Evolutionary conservation across 1,140 invertebrate species (phyloP).

Genomic region (Drosophila ironensis): DNA sequence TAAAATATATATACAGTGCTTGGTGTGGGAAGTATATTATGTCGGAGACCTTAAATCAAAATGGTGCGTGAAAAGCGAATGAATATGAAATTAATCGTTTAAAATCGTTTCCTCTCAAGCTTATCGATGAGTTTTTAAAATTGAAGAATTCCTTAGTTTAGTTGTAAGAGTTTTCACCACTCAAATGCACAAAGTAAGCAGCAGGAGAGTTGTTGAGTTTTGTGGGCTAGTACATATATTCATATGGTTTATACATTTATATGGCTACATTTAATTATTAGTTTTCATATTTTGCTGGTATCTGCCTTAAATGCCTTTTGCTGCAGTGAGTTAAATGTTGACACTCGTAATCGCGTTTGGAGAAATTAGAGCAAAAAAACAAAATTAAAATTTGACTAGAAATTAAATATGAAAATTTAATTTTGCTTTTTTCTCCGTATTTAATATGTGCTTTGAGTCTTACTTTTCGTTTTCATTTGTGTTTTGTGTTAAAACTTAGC

Average conservation of each 20-base stretch:
- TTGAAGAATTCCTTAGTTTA: conserved; percentile 4
- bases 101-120: conserved; percentile 1
- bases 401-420: conserved; percentile 59
- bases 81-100: neutral
- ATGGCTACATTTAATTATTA: conserved; percentile 18
- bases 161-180: conserved; percentile 3
- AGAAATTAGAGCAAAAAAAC: conserved; percentile 23
- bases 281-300: conserved; percentile 23
- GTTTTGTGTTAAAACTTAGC: conserved; percentile 39
- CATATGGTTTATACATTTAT: conserved; percentile 32
- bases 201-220: conserved; percentile 14
- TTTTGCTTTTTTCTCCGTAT: conserved; percentile 33
- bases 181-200: conserved; percentile 16
- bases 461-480: conserved; percentile 1
- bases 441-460: neutral
- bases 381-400: conserved; percentile 71
- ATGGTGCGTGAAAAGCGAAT: conserved; percentile 4
- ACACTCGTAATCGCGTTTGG: conserved; percentile 1
- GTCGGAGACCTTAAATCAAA: conserved; percentile 10
- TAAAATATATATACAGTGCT: conserved; percentile 50
- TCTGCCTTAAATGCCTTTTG: conserved; percentile 50
- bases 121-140: neutral
- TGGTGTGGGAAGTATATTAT: conserved; percentile 29
- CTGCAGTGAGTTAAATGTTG: conserved; percentile 4
- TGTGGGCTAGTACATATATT: conserved; percentile 21